A percentile compares a stretch with the other conserved stretches of the same genome.
phyloP scores from a whole-genome alignment of 1,140 invertebrate species.

The Octopus bimaculoides region DNA sequence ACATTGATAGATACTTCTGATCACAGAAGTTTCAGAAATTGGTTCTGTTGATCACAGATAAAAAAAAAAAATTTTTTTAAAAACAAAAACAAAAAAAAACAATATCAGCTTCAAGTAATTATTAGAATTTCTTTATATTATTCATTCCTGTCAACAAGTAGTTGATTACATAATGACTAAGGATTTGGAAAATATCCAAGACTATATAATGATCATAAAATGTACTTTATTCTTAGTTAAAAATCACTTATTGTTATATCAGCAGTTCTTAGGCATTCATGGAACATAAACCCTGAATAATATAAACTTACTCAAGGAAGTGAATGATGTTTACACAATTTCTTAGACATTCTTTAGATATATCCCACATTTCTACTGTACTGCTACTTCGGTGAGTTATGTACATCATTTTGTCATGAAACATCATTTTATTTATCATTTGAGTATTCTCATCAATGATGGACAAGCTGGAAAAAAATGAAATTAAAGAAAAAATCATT shows the following conservation, averaged over 20 bases:
- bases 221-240: too few species aligned
- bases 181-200: too few species aligned
- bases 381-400: conserved; percentile 24
- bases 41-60: too few species aligned
- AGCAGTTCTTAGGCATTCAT: too few species aligned
- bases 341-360: conserved; percentile 20
- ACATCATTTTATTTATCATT: neutral
- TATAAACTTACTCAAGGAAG: conserved; percentile 24
- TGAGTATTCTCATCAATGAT: conserved; percentile 18
- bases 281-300: too few species aligned
- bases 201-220: too few species aligned
- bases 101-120: neutral
- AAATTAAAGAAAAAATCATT: conserved; percentile 2
- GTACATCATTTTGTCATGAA: conserved; percentile 17
- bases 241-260: too few species aligned
- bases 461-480: neutral
- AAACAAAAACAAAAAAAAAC: too few species aligned
- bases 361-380: conserved; percentile 30
- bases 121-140: neutral
- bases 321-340: conserved; percentile 18
- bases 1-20: too few species aligned
- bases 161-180: too few species aligned
- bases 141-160: neutral
- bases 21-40: too few species aligned
- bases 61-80: too few species aligned